Conservation (phyloP, 2,797 vertebrate genomes). For the Halcyon smyrnensis region DNA sequence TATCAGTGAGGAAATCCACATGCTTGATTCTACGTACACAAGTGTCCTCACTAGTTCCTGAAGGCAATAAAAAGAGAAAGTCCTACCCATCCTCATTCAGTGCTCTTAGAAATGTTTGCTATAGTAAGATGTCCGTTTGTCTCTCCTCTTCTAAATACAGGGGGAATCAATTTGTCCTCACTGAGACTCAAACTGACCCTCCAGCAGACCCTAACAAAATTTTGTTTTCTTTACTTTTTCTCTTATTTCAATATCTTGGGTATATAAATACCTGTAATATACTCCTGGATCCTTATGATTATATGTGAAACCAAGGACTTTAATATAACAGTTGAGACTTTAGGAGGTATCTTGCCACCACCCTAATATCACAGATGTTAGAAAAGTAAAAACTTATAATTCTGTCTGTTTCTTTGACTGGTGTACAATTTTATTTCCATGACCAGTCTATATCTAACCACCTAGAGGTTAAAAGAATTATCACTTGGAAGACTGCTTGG, state of each 20-base stretch:
- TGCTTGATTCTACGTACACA: not conserved
- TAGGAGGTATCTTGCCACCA: not conserved
- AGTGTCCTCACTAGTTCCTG: constrained; percentile 62
- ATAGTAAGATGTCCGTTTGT: not conserved
- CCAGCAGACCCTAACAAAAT: not conserved
- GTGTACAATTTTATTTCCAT: not conserved
- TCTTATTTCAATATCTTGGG: not conserved
- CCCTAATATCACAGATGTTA: not conserved
- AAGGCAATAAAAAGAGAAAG: constrained; percentile 59
- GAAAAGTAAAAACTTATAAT: not conserved
- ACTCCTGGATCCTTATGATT: not conserved
- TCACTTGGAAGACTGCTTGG: not conserved
- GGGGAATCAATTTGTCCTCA: not conserved
- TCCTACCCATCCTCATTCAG: not conserved
- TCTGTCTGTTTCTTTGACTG: not conserved
- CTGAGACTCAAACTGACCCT: not conserved
- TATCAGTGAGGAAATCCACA: constrained; percentile 75
- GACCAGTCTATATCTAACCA: not conserved
- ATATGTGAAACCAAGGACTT: not conserved
- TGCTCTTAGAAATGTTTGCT: not conserved
- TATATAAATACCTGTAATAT: not conserved
- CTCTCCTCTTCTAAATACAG: not conserved
- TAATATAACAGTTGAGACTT: not conserved
- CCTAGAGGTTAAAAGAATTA: not conserved
- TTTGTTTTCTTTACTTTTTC: not conserved